Percentiles rank a stretch among this genome's conserved stretches.
phyloP scores from a whole-genome alignment of 2,797 vertebrate species.

The Pangasius djambal region DNA sequence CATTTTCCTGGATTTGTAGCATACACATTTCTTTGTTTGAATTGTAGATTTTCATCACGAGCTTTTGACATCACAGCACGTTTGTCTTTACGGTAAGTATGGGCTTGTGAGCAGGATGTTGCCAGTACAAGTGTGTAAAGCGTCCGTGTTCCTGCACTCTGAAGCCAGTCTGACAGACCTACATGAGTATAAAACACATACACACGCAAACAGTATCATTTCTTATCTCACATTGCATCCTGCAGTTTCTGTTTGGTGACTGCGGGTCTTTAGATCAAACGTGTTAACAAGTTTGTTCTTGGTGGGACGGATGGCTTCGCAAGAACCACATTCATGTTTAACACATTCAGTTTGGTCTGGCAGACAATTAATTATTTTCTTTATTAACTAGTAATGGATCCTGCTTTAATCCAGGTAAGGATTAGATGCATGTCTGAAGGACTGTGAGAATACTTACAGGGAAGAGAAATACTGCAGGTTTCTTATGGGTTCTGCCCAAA shows the following conservation, averaged over 20 bases:
- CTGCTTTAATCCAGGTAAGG: neutral
- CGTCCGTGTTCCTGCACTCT: neutral
- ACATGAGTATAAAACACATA: neutral
- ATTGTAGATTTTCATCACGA: neutral
- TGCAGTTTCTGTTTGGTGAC: neutral
- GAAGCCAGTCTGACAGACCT: neutral
- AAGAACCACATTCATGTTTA: neutral
- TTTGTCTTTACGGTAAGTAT: neutral
- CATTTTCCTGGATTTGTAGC: neutral
- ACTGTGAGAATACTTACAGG: neutral
- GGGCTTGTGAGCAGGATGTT: neutral
- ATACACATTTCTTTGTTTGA: neutral
- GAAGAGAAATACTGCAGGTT: neutral
- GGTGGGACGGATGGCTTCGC: no score
- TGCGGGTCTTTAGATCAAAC: neutral
- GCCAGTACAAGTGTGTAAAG: neutral
- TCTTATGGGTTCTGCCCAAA: slow-evolving; percentile 1
- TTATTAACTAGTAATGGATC: neutral
- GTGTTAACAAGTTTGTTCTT: neutral
- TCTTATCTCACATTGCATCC: neutral
- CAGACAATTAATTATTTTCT: neutral
- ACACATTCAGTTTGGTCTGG: neutral
- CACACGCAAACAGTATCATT: neutral
- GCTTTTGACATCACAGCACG: neutral
- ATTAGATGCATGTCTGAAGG: neutral